Conservation (phyloP, 2,888 invertebrate genomes). For the Bruchidius siliquastri region DNA sequence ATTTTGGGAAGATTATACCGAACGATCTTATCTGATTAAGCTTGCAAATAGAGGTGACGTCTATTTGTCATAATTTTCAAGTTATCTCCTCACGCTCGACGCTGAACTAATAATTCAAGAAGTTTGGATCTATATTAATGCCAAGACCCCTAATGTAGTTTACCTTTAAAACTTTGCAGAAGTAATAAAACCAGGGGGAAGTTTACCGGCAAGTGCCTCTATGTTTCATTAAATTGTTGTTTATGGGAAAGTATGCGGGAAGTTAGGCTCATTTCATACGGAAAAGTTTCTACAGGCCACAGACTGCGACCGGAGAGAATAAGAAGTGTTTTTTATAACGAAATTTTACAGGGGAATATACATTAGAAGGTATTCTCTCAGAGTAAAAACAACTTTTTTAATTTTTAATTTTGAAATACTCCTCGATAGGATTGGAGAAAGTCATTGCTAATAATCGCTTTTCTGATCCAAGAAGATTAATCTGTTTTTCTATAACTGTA, state of each 20-base stretch:
- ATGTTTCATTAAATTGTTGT: neutral
- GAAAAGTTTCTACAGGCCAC: neutral
- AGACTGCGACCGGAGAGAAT: neutral
- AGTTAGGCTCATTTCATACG: neutral
- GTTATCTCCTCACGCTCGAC: slow-evolving; percentile 12
- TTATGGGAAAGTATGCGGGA: neutral
- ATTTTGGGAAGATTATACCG: neutral
- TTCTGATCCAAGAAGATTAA: too few relatives aligned
- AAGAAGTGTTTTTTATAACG: neutral
- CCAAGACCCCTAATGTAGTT: slow-evolving; percentile 13
- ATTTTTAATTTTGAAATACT: too few relatives aligned
- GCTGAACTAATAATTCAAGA: slow-evolving; percentile 15
- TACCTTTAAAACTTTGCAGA: slow-evolving; percentile 14
- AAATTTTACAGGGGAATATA: too few relatives aligned
- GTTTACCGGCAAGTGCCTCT: neutral
- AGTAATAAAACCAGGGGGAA: slow-evolving; percentile 12
- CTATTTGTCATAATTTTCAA: slow-evolving; percentile 17
- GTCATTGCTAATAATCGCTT: too few relatives aligned
- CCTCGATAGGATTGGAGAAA: too few relatives aligned
- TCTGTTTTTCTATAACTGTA: too few relatives aligned
- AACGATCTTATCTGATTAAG: slow-evolving; percentile 6
- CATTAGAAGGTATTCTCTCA: too few relatives aligned
- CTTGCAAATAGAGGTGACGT: slow-evolving; percentile 9
- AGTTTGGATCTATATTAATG: slow-evolving; percentile 17
- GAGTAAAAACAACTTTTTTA: too few relatives aligned